A percentile compares a stretch with the other conserved stretches of the same genome.
Conservation (phyloP, 2,888 invertebrate genomes). For the Nephrotoma appendiculata region DNA sequence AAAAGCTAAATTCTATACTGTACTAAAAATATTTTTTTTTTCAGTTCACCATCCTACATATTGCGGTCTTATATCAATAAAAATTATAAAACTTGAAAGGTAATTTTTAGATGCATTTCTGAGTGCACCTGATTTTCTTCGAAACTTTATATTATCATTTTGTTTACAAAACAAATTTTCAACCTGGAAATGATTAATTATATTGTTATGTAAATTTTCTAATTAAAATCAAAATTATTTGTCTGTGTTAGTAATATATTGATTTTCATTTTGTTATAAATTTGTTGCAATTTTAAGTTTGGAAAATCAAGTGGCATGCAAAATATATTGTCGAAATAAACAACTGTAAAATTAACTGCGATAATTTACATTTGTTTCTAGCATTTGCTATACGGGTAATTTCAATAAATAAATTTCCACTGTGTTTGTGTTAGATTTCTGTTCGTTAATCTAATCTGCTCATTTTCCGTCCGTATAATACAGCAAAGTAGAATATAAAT, state of each 20-base stretch:
- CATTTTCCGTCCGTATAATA: neutral
- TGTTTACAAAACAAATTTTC: neutral
- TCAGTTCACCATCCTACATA: neutral
- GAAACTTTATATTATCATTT: neutral
- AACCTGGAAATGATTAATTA: neutral
- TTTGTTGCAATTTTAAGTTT: neutral
- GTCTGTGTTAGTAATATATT: neutral
- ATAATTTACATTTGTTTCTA: neutral
- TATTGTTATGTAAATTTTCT: neutral
- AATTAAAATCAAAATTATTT: neutral
- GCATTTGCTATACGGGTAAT: neutral
- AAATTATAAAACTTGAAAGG: neutral
- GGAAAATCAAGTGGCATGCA: neutral
- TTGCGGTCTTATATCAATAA: neutral
- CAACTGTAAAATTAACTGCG: neutral
- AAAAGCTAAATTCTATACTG: neutral
- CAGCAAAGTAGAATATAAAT: neutral
- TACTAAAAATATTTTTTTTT: neutral
- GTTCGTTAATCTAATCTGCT: neutral
- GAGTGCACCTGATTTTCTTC: neutral
- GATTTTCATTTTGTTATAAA: neutral
- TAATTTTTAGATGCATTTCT: neutral
- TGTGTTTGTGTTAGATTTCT: neutral
- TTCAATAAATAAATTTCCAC: neutral
- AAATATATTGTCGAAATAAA: neutral